Evolutionary conservation across 2,888 invertebrate genomes (phyloP), one percentile per base, ranked within the genome.

Genomic region (Alcis repandata): DNA sequence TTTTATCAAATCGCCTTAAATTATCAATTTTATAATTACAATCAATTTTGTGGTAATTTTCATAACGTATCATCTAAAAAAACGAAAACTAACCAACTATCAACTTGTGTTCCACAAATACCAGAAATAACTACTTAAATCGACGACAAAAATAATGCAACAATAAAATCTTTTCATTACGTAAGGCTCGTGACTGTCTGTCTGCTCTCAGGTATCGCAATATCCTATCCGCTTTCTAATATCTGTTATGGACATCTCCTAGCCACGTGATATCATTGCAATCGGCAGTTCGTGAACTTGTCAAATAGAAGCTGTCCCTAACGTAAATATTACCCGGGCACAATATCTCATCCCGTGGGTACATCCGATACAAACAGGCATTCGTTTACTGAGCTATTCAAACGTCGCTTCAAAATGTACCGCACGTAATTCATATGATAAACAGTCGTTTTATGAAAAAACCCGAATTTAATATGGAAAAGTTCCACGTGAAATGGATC

Each of bases 361-460:
- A 15, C 51, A 48, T 45, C 52, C 65, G 17, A 46, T 63, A 59
- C 67, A 67, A 67, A 67, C 40, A 62, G 52, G 54, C 59, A 69
- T 48, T 46, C 67, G 68, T 59, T 70, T 63, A 66, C 63, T 67
- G 59, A 61, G 43, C 62, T 60, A 57, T 71, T 68, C 63, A 67
- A 69, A 67, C 62, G 61, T 51, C 61, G 45, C 49, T 69, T 45
- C 43, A 41, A 49, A 60, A 69, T 69, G 70, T 68, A 46, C 61
- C 63, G 52, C 66, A 68, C 70, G 69, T 69, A 69, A 71, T 71
- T 75, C 70, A 65, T 72, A 74, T 72, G 69, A 68, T 63, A 68
- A 62, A 56, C 59, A 57, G 57, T 51, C 60, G 63, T 63, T 65
- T 61, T 63, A 59, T 59, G 59, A 65, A 63, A 27, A 54, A 54